phyloP scores from a whole-genome alignment of 2,113 vertebrate species.

The Spea multiplicata region DNA sequence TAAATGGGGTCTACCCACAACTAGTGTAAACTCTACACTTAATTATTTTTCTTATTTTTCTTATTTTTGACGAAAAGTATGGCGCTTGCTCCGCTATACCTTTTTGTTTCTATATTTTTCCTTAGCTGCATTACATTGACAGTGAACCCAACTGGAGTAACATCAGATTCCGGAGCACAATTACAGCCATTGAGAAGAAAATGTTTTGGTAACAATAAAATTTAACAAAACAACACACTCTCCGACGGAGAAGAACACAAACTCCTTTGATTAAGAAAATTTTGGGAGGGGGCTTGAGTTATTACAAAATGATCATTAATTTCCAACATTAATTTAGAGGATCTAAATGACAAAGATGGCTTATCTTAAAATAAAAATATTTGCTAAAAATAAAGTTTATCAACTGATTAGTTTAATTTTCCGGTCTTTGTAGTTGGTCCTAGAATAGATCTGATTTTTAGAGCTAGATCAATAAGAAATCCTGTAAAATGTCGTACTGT shows the following conservation, averaged over 20 bases:
- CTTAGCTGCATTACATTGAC: constrained; percentile 32
- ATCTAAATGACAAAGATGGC: too few relatives aligned
- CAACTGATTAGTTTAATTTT: too few relatives aligned
- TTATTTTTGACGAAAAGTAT: constrained; percentile 5
- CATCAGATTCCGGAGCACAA: constrained; percentile 13
- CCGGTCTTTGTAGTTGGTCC: too few relatives aligned
- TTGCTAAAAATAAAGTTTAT: too few relatives aligned
- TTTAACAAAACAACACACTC: constrained; percentile 4
- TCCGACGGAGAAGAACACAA: neutral
- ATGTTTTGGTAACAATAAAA: constrained; percentile 28
- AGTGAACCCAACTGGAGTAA: constrained; percentile 38
- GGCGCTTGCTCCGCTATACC: constrained; percentile 21
- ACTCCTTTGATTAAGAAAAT: neutral
- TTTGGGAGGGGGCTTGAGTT: too few relatives aligned
- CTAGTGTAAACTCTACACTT: neutral
- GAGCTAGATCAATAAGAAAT: too few relatives aligned
- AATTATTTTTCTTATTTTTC: neutral
- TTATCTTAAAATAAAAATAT: too few relatives aligned
- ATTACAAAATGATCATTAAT: too few relatives aligned
- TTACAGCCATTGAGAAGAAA: constrained; percentile 37
- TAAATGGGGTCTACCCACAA: neutral
- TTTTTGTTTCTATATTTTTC: constrained; percentile 28
- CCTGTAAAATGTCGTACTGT: too few relatives aligned
- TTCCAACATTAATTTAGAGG: too few relatives aligned
- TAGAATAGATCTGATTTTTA: too few relatives aligned